phyloP scores from a whole-genome alignment of 2,888 invertebrate species.

The Scaptomyza caliginosa region DNA sequence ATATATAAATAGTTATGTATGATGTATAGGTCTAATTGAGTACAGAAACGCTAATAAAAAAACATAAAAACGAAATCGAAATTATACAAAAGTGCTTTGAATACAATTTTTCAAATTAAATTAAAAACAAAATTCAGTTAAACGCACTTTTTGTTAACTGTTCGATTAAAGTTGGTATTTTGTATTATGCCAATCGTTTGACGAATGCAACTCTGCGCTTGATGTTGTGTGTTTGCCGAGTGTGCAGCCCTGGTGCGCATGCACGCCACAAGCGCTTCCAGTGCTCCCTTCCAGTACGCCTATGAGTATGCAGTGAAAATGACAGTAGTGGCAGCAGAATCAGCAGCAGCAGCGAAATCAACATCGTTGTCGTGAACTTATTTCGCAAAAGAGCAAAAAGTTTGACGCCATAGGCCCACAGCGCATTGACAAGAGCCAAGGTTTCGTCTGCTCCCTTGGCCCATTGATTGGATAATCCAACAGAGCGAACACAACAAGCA shows the following conservation, averaged over 20 bases:
- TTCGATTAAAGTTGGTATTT: too few relatives aligned
- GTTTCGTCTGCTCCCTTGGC: constrained; percentile 68
- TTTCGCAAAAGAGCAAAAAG: constrained; percentile 38
- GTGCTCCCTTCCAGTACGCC: constrained; percentile 62
- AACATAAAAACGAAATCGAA: constrained; percentile 54
- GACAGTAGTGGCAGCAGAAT: constrained; percentile 69
- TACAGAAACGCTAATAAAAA: constrained; percentile 77
- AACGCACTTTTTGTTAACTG: too few relatives aligned
- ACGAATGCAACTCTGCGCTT: constrained; percentile 26
- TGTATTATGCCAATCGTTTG: not conserved
- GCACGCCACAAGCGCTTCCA: constrained; percentile 46
- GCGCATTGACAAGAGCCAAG: constrained; percentile 59
- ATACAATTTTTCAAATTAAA: constrained; percentile 22
- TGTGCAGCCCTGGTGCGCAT: constrained; percentile 63
- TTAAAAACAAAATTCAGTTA: too few relatives aligned
- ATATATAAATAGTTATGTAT: constrained; percentile 76
- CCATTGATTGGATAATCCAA: constrained; percentile 67
- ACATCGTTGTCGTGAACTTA: constrained; percentile 52
- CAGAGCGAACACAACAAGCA: not conserved
- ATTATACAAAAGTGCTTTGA: constrained; percentile 75
- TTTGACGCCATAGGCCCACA: constrained; percentile 58
- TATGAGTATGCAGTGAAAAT: constrained; percentile 77
- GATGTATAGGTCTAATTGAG: constrained; percentile 77
- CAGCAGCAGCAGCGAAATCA: constrained; percentile 61
- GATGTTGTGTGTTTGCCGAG: not conserved